Percentiles rank a stretch among this genome's conserved stretches.
phyloP scores from a whole-genome alignment of 2,797 vertebrate genomes.

The Neomorphus geoffroyi region DNA sequence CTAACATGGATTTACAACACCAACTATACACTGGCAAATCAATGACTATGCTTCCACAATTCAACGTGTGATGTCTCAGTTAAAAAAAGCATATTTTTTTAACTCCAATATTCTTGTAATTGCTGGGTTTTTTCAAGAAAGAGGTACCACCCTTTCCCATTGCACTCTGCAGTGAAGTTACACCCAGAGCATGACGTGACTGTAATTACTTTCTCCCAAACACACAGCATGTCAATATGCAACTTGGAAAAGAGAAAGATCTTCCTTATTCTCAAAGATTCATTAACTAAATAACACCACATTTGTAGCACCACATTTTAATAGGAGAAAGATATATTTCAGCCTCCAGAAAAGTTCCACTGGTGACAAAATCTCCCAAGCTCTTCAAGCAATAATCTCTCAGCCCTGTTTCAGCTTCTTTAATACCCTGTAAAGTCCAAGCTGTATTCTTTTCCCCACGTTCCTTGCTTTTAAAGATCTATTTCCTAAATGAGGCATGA shows the following conservation, averaged over 20 bases:
- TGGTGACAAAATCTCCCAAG: neutral
- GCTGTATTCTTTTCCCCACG: neutral
- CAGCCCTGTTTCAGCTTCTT: neutral
- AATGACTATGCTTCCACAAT: neutral
- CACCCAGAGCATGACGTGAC: neutral
- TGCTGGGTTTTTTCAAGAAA: neutral
- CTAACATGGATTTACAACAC: neutral
- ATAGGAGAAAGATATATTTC: neutral
- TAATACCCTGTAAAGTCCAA: neutral
- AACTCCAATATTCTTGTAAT: neutral
- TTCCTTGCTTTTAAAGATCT: constrained; percentile 2
- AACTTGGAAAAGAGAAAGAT: neutral
- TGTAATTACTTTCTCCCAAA: neutral
- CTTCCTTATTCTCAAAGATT: neutral
- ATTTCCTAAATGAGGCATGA: constrained; percentile 56
- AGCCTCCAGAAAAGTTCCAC: neutral
- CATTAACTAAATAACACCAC: neutral
- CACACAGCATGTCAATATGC: neutral
- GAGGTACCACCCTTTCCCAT: constrained; percentile 24
- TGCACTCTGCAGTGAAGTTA: constrained; percentile 14
- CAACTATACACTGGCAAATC: neutral
- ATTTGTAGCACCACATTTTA: neutral
- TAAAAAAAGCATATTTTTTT: neutral
- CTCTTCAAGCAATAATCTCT: neutral
- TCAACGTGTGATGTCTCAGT: neutral